Evolutionary conservation across 2,888 invertebrate genomes (phyloP).

Genomic region (Heteromurus nitidus): DNA sequence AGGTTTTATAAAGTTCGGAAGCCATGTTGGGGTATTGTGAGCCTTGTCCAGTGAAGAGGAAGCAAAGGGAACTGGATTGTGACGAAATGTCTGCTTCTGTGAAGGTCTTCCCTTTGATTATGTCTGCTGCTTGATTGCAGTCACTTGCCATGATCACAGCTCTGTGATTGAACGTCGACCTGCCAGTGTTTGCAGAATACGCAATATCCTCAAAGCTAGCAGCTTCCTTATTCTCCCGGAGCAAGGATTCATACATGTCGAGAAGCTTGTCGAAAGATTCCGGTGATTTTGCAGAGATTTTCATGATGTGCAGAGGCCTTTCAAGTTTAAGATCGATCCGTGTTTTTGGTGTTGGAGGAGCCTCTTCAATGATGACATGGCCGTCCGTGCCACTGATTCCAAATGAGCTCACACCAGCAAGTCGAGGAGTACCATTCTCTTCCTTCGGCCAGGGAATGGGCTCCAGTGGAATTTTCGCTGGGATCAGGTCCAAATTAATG

Average conservation of each 20-base stretch:
- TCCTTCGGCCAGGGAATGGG: neutral
- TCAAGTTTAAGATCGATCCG: neutral
- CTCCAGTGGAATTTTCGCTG: neutral
- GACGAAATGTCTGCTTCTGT: neutral
- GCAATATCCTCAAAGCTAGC: conserved; percentile 32
- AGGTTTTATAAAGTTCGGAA: conserved; percentile 31
- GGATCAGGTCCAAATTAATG: conserved; percentile 6
- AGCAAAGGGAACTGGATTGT: too few relatives aligned
- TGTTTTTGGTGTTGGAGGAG: conserved; percentile 10
- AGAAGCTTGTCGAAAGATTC: conserved; percentile 46
- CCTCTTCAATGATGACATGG: conserved; percentile 14
- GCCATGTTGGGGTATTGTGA: conserved; percentile 58
- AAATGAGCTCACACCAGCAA: conserved; percentile 6
- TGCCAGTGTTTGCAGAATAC: conserved; percentile 50
- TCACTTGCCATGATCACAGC: conserved; percentile 48
- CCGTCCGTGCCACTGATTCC: conserved; percentile 27
- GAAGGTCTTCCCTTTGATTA: neutral
- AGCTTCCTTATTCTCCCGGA: neutral
- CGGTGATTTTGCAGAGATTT: conserved; percentile 58
- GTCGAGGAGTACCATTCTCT: neutral
- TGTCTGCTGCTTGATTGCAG: conserved; percentile 11
- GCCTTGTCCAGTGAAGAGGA: conserved; percentile 54
- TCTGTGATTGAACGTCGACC: conserved; percentile 51
- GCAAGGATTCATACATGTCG: neutral
- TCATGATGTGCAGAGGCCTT: conserved; percentile 58